Percentiles rank a stretch among this genome's conserved stretches.
Conservation (phyloP, 2,888 invertebrate genomes). For the Colostygia pectinataria region DNA sequence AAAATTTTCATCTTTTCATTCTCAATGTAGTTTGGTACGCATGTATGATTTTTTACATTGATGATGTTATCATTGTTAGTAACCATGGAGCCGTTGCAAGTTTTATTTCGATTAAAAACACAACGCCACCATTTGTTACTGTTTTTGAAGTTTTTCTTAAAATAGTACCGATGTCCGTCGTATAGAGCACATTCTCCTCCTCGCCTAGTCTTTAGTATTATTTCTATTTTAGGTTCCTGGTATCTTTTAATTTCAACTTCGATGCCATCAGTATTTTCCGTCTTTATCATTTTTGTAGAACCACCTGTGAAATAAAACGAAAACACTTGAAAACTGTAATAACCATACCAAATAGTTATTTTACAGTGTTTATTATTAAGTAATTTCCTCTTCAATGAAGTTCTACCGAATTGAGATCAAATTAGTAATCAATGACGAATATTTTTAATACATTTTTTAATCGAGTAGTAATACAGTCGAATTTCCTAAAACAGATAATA, state of each 20-base stretch:
- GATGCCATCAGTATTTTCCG: not conserved
- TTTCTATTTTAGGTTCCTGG: not conserved
- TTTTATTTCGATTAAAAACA: not conserved
- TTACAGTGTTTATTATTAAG: too few species aligned
- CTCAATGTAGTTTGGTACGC: not conserved
- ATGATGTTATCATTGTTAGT: not conserved
- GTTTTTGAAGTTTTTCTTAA: conserved; percentile 1
- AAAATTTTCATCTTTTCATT: conserved; percentile 4
- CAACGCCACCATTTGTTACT: not conserved
- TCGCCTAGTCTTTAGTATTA: conserved; percentile 1
- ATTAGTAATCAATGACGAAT: too few species aligned
- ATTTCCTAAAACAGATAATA: too few species aligned
- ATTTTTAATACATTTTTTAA: too few species aligned
- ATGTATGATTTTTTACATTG: not conserved
- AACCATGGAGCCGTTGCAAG: not conserved
- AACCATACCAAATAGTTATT: too few species aligned
- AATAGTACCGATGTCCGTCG: conserved; percentile 1
- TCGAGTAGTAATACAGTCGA: too few species aligned
- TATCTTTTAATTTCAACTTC: not conserved
- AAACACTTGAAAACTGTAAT: too few species aligned
- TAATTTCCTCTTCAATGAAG: too few species aligned
- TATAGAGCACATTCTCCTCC: not conserved
- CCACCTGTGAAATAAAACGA: not conserved
- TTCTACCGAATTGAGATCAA: too few species aligned
- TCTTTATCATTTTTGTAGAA: not conserved